phyloP scores from a whole-genome alignment of 2,888 invertebrate genomes.

The Sinohyriopsis cumingii region DNA sequence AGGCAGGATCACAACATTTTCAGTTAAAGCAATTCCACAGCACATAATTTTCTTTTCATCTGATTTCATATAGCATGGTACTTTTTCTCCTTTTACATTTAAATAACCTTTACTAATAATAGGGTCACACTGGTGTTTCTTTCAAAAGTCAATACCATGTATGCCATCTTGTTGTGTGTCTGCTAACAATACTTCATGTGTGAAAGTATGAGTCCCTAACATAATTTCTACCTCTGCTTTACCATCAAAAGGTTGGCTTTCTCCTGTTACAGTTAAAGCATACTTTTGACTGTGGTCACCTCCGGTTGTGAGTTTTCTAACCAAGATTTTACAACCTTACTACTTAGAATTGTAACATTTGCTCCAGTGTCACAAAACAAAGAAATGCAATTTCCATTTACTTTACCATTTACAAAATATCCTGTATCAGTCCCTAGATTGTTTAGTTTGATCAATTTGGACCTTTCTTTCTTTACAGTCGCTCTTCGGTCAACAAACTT shows the following conservation, averaged over 20 bases:
- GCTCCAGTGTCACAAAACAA: conserved; percentile 20
- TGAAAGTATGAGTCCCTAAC: too few species aligned
- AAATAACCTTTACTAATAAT: too few species aligned
- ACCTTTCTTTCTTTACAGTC: not conserved
- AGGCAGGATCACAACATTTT: conserved; percentile 6
- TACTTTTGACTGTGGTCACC: too few species aligned
- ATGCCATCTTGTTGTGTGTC: too few species aligned
- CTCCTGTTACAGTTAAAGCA: too few species aligned
- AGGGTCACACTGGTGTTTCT: too few species aligned
- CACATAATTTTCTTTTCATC: conserved; percentile 3
- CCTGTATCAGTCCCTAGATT: conserved; percentile 1
- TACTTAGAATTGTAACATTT: conserved; percentile 7
- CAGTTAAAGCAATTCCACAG: conserved; percentile 7
- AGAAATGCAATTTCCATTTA: conserved; percentile 2
- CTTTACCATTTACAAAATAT: not conserved
- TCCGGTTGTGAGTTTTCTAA: not conserved
- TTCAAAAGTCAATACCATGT: too few species aligned
- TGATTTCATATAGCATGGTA: too few species aligned
- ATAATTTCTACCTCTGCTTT: too few species aligned
- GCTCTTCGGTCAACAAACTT: conserved; percentile 4
- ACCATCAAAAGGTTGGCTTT: too few species aligned
- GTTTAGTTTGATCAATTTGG: not conserved
- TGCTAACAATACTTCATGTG: too few species aligned
- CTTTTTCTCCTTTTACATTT: too few species aligned
- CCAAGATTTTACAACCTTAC: conserved; percentile 2